phyloP scores from a whole-genome alignment of 2,113 vertebrate species.

The Lamprologus tigripictilis region DNA sequence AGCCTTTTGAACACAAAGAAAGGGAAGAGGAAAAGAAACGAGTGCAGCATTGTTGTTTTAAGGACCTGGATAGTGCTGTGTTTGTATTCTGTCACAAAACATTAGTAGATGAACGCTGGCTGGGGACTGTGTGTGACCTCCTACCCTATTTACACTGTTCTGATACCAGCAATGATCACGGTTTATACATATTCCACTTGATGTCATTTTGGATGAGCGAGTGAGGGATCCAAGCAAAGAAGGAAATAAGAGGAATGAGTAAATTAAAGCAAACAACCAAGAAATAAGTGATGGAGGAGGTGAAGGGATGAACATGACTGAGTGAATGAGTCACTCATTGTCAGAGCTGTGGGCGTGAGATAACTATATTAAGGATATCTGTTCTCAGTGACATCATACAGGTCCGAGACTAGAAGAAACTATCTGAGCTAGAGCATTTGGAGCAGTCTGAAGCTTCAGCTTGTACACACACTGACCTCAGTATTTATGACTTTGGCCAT shows the following conservation, averaged over 20 bases:
- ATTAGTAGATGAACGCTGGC: background rate
- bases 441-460: background rate
- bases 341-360: fast-evolving
- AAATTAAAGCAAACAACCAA: background rate
- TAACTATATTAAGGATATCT: background rate
- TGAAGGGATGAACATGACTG: background rate
- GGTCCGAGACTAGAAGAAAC: background rate
- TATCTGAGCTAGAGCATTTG: fast-evolving
- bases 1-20: background rate
- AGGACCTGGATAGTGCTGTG: background rate
- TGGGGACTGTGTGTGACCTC: conserved; percentile 31
- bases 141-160: conserved; percentile 41
- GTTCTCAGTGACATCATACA: background rate
- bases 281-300: background rate
- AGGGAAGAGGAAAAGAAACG: background rate
- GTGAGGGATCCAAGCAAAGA: background rate
- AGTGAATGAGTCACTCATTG: background rate
- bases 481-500: background rate
- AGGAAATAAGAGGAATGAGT: fast-evolving
- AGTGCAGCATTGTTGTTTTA: conserved; percentile 13
- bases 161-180: background rate
- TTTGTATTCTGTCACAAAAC: conserved; percentile 18
- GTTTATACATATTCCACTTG: background rate
- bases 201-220: background rate
- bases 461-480: background rate